These are phyloP conservation scores for Drosophila diplacantha DNA, from an alignment of 2,888 invertebrate genomes.

Conservation along the genomic window DNA sequence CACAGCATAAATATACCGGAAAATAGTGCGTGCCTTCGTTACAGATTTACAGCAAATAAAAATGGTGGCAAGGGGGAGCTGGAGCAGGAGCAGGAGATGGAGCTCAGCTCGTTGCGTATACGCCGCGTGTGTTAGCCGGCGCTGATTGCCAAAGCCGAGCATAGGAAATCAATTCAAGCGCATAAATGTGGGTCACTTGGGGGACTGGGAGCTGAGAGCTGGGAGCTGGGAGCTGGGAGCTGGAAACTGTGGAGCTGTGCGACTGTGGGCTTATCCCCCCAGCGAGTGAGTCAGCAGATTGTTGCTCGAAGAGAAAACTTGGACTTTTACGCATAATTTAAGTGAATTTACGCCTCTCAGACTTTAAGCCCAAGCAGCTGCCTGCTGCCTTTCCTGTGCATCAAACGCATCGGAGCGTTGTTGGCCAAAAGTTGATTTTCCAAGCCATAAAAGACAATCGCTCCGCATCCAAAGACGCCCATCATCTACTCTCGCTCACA, in stretches of 20 bases:
- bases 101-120: constrained; percentile 54
- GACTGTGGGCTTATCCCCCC: constrained; percentile 2
- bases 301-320: constrained; percentile 29
- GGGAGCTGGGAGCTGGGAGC: not conserved
- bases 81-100: constrained; percentile 3
- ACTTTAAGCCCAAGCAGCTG: constrained; percentile 45
- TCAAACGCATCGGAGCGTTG: constrained; percentile 61
- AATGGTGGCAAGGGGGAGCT: constrained; percentile 31
- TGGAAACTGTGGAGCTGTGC: not conserved
- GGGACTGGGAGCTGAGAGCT: constrained; percentile 7
- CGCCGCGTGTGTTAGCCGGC: constrained; percentile 48
- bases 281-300: constrained; percentile 32
- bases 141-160: constrained; percentile 62
- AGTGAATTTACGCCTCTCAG: constrained; percentile 64
- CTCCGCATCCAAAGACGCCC: constrained; percentile 49
- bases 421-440: constrained; percentile 71
- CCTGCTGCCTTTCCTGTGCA: constrained; percentile 41
- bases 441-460: constrained; percentile 72
- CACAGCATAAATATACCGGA: constrained; percentile 59
- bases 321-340: constrained; percentile 63
- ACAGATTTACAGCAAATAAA: constrained; percentile 63
- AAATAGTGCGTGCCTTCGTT: constrained; percentile 68
- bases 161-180: constrained; percentile 68
- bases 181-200: constrained; percentile 65
- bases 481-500: constrained; percentile 53